Conservation (phyloP, 2,797 vertebrate genomes). For the Rousettus madagascariensis region DNA sequence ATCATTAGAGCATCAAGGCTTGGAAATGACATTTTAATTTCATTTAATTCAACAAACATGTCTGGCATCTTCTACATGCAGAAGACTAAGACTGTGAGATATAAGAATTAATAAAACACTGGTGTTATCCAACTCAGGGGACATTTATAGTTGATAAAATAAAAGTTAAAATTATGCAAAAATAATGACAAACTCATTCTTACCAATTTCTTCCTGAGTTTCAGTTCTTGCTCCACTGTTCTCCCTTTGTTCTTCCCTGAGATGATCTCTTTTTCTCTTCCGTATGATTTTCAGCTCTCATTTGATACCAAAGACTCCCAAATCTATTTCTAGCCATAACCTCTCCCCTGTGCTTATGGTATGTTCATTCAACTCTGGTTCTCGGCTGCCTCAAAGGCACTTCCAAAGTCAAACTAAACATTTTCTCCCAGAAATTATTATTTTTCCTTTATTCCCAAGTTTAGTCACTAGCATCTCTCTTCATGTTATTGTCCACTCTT, state of each 20-base stretch:
- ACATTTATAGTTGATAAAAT: neutral
- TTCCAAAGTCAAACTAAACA: neutral
- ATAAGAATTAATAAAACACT: neutral
- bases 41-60: constrained; percentile 64
- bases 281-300: neutral
- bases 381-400: neutral
- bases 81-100: neutral
- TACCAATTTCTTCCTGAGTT: neutral
- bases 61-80: neutral
- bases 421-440: neutral
- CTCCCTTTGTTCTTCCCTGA: neutral
- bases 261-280: neutral
- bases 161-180: neutral
- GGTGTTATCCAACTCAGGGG: neutral
- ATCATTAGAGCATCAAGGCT: constrained; percentile 63
- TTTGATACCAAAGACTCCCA: neutral
- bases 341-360: neutral
- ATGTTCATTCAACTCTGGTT: neutral
- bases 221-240: neutral
- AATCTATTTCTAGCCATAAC: neutral
- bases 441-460: neutral
- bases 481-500: neutral
- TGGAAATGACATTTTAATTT: constrained; percentile 62
- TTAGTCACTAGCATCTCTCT: neutral
- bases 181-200: neutral